A percentile compares a stretch with the other conserved stretches of the same genome.
phyloP scores from a whole-genome alignment of 2,797 vertebrate genomes.

The Lindbergichthys nudifrons region DNA sequence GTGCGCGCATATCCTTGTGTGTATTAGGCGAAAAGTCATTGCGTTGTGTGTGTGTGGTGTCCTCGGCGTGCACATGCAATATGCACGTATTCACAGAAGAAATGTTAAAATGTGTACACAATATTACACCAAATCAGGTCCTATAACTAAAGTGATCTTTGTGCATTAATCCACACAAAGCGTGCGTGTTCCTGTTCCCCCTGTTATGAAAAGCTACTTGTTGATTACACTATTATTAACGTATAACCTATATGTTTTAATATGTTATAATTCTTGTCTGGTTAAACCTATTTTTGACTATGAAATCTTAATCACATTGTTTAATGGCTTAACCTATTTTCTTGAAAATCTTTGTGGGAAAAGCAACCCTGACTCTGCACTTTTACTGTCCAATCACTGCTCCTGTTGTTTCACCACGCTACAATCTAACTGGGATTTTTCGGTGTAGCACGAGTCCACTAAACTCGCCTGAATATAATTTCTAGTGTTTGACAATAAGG shows the following conservation, averaged over 20 bases:
- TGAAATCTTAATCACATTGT: neutral
- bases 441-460: neutral
- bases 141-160: neutral
- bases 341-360: conserved; percentile 55
- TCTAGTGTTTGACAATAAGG: neutral
- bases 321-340: conserved; percentile 25
- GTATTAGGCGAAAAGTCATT: neutral
- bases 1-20: neutral
- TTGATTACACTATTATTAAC: conserved; percentile 27
- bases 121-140: neutral
- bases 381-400: conserved; percentile 46
- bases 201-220: conserved; percentile 32
- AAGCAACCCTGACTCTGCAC: conserved; percentile 65
- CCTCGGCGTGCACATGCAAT: neutral
- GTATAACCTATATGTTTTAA: neutral
- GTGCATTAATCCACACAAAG: conserved; percentile 11
- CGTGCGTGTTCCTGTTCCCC: neutral
- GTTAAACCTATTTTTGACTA: neutral
- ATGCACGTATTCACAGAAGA: neutral
- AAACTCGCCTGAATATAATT: conserved; percentile 6
- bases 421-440: neutral
- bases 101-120: neutral
- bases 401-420: conserved; percentile 37
- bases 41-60: neutral
- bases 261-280: neutral